Base-by-base conservation (phyloP, 1,140 invertebrate species). In the Aradophagus sp. region DNA sequence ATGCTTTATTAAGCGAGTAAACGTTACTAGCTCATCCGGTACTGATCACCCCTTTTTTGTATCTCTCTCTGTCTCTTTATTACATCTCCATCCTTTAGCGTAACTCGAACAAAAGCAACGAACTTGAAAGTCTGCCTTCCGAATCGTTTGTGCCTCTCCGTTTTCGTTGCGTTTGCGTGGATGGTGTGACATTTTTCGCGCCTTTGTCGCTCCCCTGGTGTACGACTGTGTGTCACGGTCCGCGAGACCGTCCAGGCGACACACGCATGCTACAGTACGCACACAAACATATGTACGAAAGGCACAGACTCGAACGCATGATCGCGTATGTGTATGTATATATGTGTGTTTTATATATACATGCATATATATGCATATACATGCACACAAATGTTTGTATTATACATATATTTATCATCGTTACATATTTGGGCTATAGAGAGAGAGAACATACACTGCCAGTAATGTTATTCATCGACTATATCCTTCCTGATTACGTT, bases 291-390 rank as follows among this genome's bases (percentile, higher is more conserved):
- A 34, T 8, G 14, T 41, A 58, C 13, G 35, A 61, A 42, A 62
- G 45, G 58, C 58, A 50, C 58, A 62, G 38, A 62, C 58, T 35
- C 45, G 13, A 50, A 61, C 8, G 45, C 56, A 61, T 45, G 41
- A 23, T 59, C 17, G 55, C 53, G 45, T 58, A 58, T 58, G 38
- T 45, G 41, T 58, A 58, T 58, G 45, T 58, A n/a, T n/a, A n/a
- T n/a, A n/a, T n/a, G n/a, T n/a, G n/a, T n/a, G n/a, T n/a, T n/a
- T n/a, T n/a, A n/a, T n/a, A n/a, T n/a, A n/a, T n/a, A n/a, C n/a
- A n/a, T n/a, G n/a, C n/a, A n/a, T n/a, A n/a, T n/a, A n/a, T n/a
- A n/a, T n/a, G n/a, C n/a, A n/a, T n/a, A n/a, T n/a, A n/a, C n/a
- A n/a, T n/a, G n/a, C n/a, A n/a, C n/a, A n/a, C n/a, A n/a, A n/a